Evolutionary conservation across 2,797 vertebrate genomes (phyloP), one percentile per base, ranked within the genome.

Genomic region (Pangasius macronema): DNA sequence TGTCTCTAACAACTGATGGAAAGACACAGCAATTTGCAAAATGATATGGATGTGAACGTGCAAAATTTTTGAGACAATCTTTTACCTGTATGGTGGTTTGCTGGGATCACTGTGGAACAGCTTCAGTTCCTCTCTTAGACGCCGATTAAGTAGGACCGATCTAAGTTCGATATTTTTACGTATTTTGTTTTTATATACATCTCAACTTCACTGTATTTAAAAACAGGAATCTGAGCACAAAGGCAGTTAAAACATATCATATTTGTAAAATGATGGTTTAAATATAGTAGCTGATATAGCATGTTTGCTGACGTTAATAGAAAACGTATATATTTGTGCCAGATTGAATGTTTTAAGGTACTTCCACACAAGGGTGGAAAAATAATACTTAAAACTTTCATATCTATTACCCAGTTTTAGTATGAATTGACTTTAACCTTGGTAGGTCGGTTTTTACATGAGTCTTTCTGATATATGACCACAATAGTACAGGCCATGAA

Each of bases 11-110:
- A 30, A 82, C 11, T 30, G 7, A 82, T 5, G 4, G 9, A 39
- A 5, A 57, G 18, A 57, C 1, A 8, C 4, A 18, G 6, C 22
- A 61, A 27, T 18, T 42, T 42, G 1, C 1, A 10, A 46, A 42
- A n/a, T 63, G 14, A 3, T n/a, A 82, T 16, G 3, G 14, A 16
- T 46, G 6, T 27, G 55, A 33, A 36, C 11, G 3, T 39, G n/a
- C 14, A 30, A 27, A 3, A n/a, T 30, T n/a, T 36, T 3, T 9
- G 53, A 30, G 22, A 10, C 33, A 67, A 5, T 63, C 36, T 30
- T 36, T 91, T 88, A 96, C 96, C 95, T 96, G 91, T 96, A 96
- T 30, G 89, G 93, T n/a, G 92, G 94, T 88, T 94, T 94, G 20
- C 81, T 94, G 46, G 93, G 88, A 76, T 87, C 89, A 67, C 88